Conservation (phyloP, 1,140 invertebrate genomes). For the Solenopsis invicta region DNA sequence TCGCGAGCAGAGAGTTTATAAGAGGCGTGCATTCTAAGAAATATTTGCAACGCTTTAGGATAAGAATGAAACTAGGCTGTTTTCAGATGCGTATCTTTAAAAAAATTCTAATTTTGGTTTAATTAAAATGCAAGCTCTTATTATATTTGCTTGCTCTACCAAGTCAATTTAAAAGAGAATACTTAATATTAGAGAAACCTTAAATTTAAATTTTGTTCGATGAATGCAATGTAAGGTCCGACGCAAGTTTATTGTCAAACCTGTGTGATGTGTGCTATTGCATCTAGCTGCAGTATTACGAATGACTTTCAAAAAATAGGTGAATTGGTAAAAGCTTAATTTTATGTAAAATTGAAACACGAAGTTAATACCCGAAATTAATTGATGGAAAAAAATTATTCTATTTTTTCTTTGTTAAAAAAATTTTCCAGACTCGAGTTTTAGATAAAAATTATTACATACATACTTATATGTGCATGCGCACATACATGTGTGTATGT, state of each 20-base stretch:
- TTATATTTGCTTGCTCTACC: slow-evolving; percentile 18
- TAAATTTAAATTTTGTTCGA: slow-evolving; percentile 51
- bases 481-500: not conserved
- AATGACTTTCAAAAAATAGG: slow-evolving; percentile 26
- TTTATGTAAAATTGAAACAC: not conserved
- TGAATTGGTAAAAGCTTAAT: slow-evolving; percentile 1
- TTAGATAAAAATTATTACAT: not conserved
- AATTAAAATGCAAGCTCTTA: slow-evolving; percentile 1
- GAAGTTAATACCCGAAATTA: not conserved
- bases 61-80: slow-evolving; percentile 28
- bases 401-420: not conserved
- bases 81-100: slow-evolving; percentile 20
- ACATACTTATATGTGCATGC: not conserved
- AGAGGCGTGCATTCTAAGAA: slow-evolving; percentile 66
- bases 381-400: not conserved
- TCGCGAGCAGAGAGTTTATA: not conserved
- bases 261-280: slow-evolving; percentile 58
- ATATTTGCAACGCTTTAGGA: slow-evolving; percentile 66
- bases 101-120: slow-evolving; percentile 6
- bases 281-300: slow-evolving; percentile 60
- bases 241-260: slow-evolving; percentile 62
- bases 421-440: not conserved
- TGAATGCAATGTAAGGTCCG: slow-evolving; percentile 62
- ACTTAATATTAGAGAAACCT: slow-evolving; percentile 2
- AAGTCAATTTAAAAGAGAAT: slow-evolving; percentile 48